phyloP scores from a whole-genome alignment of 2,888 invertebrate genomes.

The Dermolepida albohirtum region DNA sequence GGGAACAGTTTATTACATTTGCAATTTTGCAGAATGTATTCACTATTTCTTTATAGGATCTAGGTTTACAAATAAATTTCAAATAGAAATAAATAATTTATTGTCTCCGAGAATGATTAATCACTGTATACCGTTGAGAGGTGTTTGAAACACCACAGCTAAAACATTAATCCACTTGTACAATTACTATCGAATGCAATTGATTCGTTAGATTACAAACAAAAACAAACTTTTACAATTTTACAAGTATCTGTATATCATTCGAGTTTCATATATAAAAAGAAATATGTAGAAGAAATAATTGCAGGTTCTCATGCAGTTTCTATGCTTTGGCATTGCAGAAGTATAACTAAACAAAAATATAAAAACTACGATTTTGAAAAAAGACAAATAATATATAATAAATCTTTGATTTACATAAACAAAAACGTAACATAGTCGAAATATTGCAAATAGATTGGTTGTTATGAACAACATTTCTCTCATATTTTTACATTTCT shows the following conservation, averaged over 20 bases:
- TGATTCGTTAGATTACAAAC: constrained; percentile 3
- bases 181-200: constrained; percentile 50
- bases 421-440: constrained; percentile 42
- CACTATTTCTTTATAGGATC: neutral
- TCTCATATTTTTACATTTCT: constrained; percentile 17
- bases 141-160: constrained; percentile 62
- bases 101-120: constrained; percentile 65
- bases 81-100: constrained; percentile 66
- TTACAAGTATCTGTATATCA: constrained; percentile 8
- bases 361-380: constrained; percentile 35
- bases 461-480: constrained; percentile 21
- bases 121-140: constrained; percentile 60
- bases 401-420: constrained; percentile 48
- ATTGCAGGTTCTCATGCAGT: no score
- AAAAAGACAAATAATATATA: constrained; percentile 46
- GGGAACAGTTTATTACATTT: no score
- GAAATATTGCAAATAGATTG: constrained; percentile 38
- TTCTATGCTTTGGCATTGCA: constrained; percentile 63
- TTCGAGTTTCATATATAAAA: constrained; percentile 44
- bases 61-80: constrained; percentile 24
- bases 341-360: constrained; percentile 52
- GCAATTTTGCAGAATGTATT: no score
- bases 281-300: constrained; percentile 47
- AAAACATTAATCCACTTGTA: constrained; percentile 55
- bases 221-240: constrained; percentile 24